phyloP scores from a whole-genome alignment of 2,797 vertebrate species.

The Brotula barbata region DNA sequence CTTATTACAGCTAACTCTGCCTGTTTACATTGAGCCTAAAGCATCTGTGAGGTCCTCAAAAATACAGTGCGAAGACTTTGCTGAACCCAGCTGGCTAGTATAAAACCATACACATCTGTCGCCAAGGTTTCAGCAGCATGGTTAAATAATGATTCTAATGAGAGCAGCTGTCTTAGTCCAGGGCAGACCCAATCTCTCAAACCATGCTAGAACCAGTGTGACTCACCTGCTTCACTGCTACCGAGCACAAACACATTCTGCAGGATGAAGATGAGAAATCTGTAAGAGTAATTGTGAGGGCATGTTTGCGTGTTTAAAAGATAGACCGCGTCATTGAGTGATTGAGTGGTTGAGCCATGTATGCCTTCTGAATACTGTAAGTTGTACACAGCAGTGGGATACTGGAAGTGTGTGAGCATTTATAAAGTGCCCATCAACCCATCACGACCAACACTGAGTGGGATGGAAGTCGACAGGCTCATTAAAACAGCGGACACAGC shows the following conservation, averaged over 20 bases:
- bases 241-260: conserved; percentile 13
- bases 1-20: conserved; percentile 16
- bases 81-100: conserved; percentile 52
- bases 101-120: conserved; percentile 44
- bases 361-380: conserved; percentile 12
- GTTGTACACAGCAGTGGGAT: background rate
- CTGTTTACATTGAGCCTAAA: conserved; percentile 2
- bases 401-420: conserved; percentile 12
- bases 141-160: conserved; percentile 63
- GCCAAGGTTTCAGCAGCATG: conserved; percentile 48
- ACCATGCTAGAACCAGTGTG: conserved; percentile 36
- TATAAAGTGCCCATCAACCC: conserved; percentile 36
- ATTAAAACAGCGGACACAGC: conserved; percentile 75
- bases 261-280: conserved; percentile 15
- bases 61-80: conserved; percentile 14
- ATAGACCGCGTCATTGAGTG: background rate
- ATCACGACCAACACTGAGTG: conserved; percentile 45
- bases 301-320: background rate
- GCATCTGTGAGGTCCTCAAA: too few species aligned
- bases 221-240: background rate
- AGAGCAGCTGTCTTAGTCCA: conserved; percentile 55
- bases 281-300: background rate
- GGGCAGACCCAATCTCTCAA: conserved; percentile 43
- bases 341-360: background rate
- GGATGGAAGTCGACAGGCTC: conserved; percentile 73